A percentile compares a stretch with the other conserved stretches of the same genome.
phyloP scores from a whole-genome alignment of 2,888 invertebrate genomes.

The Thymelicus lineola region DNA sequence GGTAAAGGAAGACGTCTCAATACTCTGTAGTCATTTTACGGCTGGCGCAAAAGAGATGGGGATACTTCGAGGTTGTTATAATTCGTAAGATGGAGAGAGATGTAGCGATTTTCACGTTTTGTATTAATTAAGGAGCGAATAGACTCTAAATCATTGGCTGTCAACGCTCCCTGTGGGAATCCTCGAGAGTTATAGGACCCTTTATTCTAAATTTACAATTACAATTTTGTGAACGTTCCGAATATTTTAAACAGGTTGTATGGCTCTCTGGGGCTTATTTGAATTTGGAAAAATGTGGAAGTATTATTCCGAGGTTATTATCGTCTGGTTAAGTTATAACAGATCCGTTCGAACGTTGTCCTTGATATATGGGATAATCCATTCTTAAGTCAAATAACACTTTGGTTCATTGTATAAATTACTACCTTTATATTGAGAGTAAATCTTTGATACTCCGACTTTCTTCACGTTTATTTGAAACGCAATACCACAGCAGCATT shows the following conservation, averaged over 20 bases:
- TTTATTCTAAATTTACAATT: slow-evolving; percentile 85
- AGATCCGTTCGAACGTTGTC: slow-evolving; percentile 13
- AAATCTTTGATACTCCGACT: slow-evolving; percentile 41
- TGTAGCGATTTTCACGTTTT: slow-evolving; percentile 56
- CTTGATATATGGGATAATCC: slow-evolving; percentile 31
- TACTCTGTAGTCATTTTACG: slow-evolving; percentile 65
- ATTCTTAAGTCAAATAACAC: slow-evolving; percentile 22
- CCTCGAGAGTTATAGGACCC: slow-evolving; percentile 80
- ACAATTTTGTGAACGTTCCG: slow-evolving; percentile 78
- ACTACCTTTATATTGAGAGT: slow-evolving; percentile 6
- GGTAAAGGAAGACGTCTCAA: slow-evolving; percentile 77
- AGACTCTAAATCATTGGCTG: slow-evolving; percentile 80
- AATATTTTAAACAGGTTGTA: slow-evolving; percentile 73
- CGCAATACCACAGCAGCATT: too few relatives aligned
- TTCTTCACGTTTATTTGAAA: slow-evolving; percentile 16
- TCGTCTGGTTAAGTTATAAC: slow-evolving; percentile 28
- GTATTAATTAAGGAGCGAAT: slow-evolving; percentile 79
- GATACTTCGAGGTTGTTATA: slow-evolving; percentile 38
- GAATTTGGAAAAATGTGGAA: slow-evolving; percentile 38
- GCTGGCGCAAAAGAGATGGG: slow-evolving; percentile 56
- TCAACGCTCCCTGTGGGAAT: slow-evolving; percentile 83
- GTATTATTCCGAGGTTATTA: slow-evolving; percentile 34
- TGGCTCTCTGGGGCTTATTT: slow-evolving; percentile 64
- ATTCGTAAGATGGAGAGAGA: slow-evolving; percentile 59
- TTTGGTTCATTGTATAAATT: slow-evolving; percentile 30